Evolutionary conservation across 1,140 invertebrate species (phyloP).

Genomic region (Probaryconus sp.): DNA sequence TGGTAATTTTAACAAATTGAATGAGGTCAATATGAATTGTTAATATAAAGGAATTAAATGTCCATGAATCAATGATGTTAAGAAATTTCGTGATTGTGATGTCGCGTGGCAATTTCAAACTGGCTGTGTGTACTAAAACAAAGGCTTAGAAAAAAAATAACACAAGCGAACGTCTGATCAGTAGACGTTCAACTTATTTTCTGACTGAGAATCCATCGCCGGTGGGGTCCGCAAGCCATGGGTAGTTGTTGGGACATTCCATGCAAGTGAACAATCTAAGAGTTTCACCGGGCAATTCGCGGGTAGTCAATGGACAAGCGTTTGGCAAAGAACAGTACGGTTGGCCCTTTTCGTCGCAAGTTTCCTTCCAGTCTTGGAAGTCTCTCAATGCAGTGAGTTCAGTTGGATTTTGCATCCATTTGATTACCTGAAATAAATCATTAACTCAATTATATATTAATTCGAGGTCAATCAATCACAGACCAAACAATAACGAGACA

Average conservation of each 20-base stretch:
- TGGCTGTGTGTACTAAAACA: background rate
- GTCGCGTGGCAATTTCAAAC: background rate
- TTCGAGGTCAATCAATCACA: no score
- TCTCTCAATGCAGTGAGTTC: slow-evolving; percentile 91
- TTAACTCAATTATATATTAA: no score
- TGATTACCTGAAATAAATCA: slow-evolving; percentile 87
- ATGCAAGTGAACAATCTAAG: slow-evolving; percentile 95
- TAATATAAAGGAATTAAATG: background rate
- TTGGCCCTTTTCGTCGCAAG: slow-evolving; percentile 95
- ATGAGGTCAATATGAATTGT: no score
- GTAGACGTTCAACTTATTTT: slow-evolving; percentile 75
- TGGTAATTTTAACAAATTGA: no score
- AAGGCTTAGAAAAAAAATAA: background rate
- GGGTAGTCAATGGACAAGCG: slow-evolving; percentile 91
- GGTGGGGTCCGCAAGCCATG: slow-evolving; percentile 96
- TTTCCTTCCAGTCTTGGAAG: slow-evolving; percentile 97
- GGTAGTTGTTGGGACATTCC: slow-evolving; percentile 97
- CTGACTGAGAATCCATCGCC: slow-evolving; percentile 93
- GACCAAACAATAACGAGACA: no score
- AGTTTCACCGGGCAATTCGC: slow-evolving; percentile 94
- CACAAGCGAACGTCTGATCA: background rate
- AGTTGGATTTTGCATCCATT: slow-evolving; percentile 98
- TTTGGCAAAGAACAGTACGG: slow-evolving; percentile 95
- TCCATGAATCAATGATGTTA: background rate
- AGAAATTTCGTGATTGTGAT: background rate